Percentiles rank a stretch among this genome's conserved stretches.
Evolutionary conservation across 1,140 invertebrate genomes (phyloP).

Genomic region (Nasonia vitripennis): DNA sequence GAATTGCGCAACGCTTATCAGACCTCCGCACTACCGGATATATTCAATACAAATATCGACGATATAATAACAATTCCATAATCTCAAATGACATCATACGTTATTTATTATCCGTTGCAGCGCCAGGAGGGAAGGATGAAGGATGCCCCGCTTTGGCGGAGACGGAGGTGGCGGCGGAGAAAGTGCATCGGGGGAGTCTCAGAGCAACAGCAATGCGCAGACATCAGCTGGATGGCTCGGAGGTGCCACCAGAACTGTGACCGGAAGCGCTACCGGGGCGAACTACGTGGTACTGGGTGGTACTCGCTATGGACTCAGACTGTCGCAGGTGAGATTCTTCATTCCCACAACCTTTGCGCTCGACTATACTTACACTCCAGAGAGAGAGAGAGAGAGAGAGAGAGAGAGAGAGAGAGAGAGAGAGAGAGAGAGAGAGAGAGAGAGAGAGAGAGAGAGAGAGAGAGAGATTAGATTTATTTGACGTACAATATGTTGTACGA

Average conservation of each 20-base stretch:
- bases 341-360: background rate
- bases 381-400: too few species aligned
- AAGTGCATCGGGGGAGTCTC: slow-evolving; percentile 57
- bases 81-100: background rate
- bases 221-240: slow-evolving; percentile 67
- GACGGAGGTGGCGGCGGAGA: slow-evolving; percentile 68
- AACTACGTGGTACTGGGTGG: slow-evolving; percentile 70
- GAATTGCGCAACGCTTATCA: too few species aligned
- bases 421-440: too few species aligned
- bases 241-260: slow-evolving; percentile 66
- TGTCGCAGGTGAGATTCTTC: slow-evolving; percentile 65
- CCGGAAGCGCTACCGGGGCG: slow-evolving; percentile 58
- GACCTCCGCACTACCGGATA: too few species aligned
- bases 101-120: slow-evolving; percentile 50
- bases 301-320: slow-evolving; percentile 68
- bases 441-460: too few species aligned
- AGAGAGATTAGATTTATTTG: too few species aligned
- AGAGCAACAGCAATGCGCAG: slow-evolving; percentile 23
- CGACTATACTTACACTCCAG: background rate
- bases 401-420: too few species aligned
- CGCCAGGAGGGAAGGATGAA: slow-evolving; percentile 71
- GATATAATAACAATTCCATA: background rate
- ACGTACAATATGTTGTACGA: too few species aligned
- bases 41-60: too few species aligned
- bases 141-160: slow-evolving; percentile 70